phyloP scores from a whole-genome alignment of 2,113 vertebrate genomes.

The Xenus cinereus region DNA sequence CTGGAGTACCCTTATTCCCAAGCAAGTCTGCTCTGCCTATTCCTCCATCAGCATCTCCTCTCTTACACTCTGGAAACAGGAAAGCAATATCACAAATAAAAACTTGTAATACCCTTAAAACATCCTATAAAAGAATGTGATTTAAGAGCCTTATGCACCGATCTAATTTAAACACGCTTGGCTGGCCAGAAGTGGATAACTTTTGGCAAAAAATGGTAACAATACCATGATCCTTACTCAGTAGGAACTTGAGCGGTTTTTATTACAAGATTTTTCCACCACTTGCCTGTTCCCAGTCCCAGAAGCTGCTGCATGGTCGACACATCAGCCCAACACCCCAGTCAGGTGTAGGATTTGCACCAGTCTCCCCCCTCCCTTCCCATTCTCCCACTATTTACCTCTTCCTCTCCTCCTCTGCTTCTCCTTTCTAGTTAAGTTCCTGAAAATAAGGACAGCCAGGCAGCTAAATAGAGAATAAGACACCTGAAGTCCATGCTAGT shows the following conservation, averaged over 20 bases:
- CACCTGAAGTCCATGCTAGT: not conserved
- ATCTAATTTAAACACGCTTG: not conserved
- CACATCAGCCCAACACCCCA: not conserved
- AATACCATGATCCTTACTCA: not conserved
- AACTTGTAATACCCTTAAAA: not conserved
- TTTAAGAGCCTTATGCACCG: conserved; percentile 5
- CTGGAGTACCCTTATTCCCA: not conserved
- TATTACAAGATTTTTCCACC: not conserved
- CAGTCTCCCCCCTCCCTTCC: not conserved
- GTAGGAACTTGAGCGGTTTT: not conserved
- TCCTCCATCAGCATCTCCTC: not conserved
- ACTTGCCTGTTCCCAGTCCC: not conserved
- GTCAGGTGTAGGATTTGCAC: not conserved
- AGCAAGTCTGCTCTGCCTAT: not conserved
- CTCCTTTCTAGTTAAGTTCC: not conserved
- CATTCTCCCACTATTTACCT: not conserved
- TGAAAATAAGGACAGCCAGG: not conserved
- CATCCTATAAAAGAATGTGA: not conserved
- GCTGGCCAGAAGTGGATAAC: not conserved
- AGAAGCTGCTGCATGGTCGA: not conserved
- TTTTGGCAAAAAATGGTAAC: not conserved
- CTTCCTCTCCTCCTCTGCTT: not conserved
- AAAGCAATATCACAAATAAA: not conserved
- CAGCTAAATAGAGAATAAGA: not conserved
- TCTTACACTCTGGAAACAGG: not conserved